These are phyloP conservation scores for Mesaphorura yosii DNA, from an alignment of 1,140 invertebrate species.

Conservation along the genomic window DNA sequence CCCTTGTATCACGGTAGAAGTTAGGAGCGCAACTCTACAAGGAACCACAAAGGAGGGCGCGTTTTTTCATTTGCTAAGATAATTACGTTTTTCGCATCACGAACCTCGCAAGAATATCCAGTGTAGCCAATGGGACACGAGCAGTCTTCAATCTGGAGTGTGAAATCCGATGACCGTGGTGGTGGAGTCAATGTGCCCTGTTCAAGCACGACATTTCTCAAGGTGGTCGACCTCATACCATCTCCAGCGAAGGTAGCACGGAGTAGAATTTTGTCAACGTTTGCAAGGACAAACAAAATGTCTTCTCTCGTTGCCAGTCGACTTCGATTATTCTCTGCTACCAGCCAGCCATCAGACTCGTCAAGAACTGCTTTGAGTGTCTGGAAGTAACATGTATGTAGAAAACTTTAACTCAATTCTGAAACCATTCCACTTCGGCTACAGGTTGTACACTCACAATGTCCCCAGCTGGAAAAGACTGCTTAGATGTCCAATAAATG, in stretches of 20 bases:
- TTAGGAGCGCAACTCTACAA: constrained; percentile 3
- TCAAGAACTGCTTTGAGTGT: too few relatives aligned
- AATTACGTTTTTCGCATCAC: too few relatives aligned
- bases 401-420: neutral
- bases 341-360: neutral
- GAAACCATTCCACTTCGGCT: neutral
- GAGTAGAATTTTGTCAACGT: constrained; percentile 6
- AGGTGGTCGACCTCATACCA: neutral
- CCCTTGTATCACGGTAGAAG: constrained; percentile 8
- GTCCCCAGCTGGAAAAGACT: neutral
- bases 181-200: neutral
- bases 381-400: neutral
- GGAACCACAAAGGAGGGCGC: too few relatives aligned
- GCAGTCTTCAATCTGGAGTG: constrained; percentile 1
- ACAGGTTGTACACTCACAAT: neutral
- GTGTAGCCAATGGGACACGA: constrained; percentile 8
- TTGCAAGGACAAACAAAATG: constrained; percentile 8
- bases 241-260: constrained; percentile 2
- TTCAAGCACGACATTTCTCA: neutral
- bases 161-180: neutral
- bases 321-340: neutral
- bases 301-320: neutral
- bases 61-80: too few relatives aligned
- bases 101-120: constrained; percentile 14
- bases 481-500: neutral